Percentiles rank a stretch among this genome's conserved stretches.
Evolutionary conservation across 2,797 vertebrate species (phyloP).

Genomic region (Lophotriccus pileatus): DNA sequence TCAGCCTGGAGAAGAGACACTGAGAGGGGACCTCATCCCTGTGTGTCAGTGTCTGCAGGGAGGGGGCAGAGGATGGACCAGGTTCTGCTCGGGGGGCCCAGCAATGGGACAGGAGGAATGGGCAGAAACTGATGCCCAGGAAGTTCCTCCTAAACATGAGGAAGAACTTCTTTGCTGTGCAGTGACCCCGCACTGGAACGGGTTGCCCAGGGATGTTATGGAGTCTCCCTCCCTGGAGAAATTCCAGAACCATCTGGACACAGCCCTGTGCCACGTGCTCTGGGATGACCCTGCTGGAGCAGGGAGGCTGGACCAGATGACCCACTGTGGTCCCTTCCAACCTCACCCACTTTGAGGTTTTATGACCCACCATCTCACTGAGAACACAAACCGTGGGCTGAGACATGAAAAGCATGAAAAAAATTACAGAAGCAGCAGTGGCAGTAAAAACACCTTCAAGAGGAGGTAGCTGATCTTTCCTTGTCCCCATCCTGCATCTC

Average conservation of each 20-base stretch:
- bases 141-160: background rate
- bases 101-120: background rate
- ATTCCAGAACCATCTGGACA: background rate
- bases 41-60: background rate
- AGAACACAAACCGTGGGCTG: accelerated
- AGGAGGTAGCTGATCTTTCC: background rate
- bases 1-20: background rate
- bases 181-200: background rate
- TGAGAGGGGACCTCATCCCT: background rate
- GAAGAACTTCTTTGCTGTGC: background rate
- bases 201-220: background rate
- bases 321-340: background rate
- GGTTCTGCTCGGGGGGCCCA: background rate
- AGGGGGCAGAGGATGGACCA: background rate
- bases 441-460: background rate
- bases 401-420: background rate
- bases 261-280: background rate
- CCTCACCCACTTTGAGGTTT: background rate
- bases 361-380: background rate
- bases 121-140: background rate
- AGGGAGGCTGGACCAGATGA: background rate
- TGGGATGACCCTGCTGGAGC: background rate
- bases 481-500: background rate
- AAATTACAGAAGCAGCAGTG: background rate
- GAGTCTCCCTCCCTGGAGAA: background rate